A percentile compares a stretch with the other conserved stretches of the same genome.
Evolutionary conservation across 2,888 invertebrate genomes (phyloP).

Genomic region (Hyalella azteca): DNA sequence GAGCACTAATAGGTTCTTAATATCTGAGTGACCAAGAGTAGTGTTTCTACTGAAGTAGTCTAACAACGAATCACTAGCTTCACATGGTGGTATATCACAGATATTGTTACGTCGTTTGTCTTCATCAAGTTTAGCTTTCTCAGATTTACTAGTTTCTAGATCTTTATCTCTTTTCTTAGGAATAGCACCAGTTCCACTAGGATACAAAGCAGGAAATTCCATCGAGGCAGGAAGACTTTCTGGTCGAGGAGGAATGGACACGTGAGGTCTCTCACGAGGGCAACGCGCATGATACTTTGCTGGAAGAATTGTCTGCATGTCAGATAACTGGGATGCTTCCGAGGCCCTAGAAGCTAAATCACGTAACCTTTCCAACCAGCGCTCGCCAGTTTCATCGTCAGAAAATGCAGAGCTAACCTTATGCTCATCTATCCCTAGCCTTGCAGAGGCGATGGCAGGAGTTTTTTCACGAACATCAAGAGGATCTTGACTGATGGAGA

Average conservation of each 20-base stretch:
- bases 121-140: background rate
- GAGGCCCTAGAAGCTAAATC: background rate
- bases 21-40: conserved; percentile 44
- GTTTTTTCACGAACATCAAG: too few relatives aligned
- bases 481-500: too few relatives aligned
- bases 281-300: too few relatives aligned
- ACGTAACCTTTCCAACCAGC: background rate
- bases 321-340: background rate
- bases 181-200: too few relatives aligned
- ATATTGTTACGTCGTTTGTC: too few relatives aligned
- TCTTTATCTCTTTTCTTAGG: conserved; percentile 4
- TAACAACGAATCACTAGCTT: conserved; percentile 47
- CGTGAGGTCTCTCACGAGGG: too few relatives aligned
- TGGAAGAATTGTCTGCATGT: conserved; percentile 8
- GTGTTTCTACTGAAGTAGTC: conserved; percentile 52
- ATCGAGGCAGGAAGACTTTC: too few relatives aligned
- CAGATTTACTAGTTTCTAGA: background rate
- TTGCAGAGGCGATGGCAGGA: too few relatives aligned
- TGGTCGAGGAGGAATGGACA: too few relatives aligned
- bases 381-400: background rate
- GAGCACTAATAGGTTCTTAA: conserved; percentile 53
- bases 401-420: background rate
- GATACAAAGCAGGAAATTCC: too few relatives aligned
- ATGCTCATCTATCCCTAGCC: conserved; percentile 43
- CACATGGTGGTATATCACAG: conserved; percentile 3